phyloP scores from a whole-genome alignment of 2,888 invertebrate species.

The Microchrysa polita region DNA sequence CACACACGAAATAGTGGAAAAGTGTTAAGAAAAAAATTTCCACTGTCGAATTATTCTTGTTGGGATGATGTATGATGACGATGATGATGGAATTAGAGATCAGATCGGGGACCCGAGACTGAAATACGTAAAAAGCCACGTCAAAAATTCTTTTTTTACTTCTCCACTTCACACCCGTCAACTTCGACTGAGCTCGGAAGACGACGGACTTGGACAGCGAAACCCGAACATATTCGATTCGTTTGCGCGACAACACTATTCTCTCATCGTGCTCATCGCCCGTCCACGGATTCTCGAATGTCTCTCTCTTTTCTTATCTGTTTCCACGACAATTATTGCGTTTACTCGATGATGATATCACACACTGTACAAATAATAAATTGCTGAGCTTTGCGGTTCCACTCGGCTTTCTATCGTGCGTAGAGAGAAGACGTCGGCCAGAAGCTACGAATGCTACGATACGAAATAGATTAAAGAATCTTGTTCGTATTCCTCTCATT shows the following conservation, averaged over 20 bases:
- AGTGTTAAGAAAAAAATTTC: conserved; percentile 28
- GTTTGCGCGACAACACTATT: too few relatives aligned
- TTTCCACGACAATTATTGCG: too few relatives aligned
- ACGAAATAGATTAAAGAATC: not conserved
- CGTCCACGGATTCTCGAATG: not conserved
- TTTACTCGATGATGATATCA: too few relatives aligned
- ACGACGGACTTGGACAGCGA: too few relatives aligned
- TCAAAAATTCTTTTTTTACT: conserved; percentile 76
- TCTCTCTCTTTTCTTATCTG: not conserved
- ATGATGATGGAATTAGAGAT: conserved; percentile 39
- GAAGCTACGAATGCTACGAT: not conserved
- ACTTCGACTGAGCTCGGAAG: not conserved
- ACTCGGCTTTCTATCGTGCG: not conserved
- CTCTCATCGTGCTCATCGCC: not conserved
- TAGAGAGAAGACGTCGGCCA: not conserved
- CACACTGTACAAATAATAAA: too few relatives aligned
- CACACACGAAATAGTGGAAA: conserved; percentile 16
- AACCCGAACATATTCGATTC: not conserved
- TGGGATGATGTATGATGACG: conserved; percentile 37
- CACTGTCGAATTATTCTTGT: conserved; percentile 22
- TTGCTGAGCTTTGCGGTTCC: too few relatives aligned
- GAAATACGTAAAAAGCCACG: conserved; percentile 84
- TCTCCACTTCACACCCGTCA: conserved; percentile 14
- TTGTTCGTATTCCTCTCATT: not conserved
- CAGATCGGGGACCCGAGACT: conserved; percentile 8